These are phyloP conservation scores for Carassius auratus DNA, from an alignment of 2,113 vertebrate genomes.

Conservation along the genomic window DNA sequence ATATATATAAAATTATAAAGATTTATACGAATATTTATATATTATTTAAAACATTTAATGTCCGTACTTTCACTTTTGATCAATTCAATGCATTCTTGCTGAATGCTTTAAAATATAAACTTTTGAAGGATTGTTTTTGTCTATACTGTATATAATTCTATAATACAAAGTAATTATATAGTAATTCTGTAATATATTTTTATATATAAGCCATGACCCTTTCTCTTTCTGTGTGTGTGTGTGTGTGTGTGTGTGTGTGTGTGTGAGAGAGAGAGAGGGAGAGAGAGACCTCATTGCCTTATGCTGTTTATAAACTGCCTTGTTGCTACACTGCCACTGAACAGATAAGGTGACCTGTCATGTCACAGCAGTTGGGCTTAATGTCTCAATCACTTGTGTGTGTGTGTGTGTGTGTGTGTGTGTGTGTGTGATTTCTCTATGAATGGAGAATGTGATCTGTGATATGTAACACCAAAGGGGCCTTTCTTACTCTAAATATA, in stretches of 20 bases:
- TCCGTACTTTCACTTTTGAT: no score
- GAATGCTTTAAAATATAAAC: no score
- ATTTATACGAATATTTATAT: neutral
- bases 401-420: neutral
- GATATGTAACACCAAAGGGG: conserved; percentile 62
- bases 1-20: no score
- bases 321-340: conserved; percentile 49
- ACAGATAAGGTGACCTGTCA: conserved; percentile 62
- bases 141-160: no score
- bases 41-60: no score
- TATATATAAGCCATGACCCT: no score
- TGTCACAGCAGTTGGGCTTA: conserved; percentile 63
- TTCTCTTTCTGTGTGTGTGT: no score
- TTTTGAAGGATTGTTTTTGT: no score
- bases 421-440: conserved; percentile 31
- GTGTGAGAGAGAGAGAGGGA: neutral
- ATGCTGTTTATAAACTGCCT: conserved; percentile 24
- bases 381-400: conserved; percentile 31
- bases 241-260: neutral
- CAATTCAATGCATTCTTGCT: no score
- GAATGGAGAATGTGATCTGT: conserved; percentile 62
- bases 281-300: neutral
- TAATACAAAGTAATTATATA: no score
- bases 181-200: no score
- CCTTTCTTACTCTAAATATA: conserved; percentile 71